Percentiles rank a stretch among this genome's conserved stretches.
phyloP scores from a whole-genome alignment of 30 jellyfish, hydroid and myxozoan genomes.

The Catostylus mosaicus region DNA sequence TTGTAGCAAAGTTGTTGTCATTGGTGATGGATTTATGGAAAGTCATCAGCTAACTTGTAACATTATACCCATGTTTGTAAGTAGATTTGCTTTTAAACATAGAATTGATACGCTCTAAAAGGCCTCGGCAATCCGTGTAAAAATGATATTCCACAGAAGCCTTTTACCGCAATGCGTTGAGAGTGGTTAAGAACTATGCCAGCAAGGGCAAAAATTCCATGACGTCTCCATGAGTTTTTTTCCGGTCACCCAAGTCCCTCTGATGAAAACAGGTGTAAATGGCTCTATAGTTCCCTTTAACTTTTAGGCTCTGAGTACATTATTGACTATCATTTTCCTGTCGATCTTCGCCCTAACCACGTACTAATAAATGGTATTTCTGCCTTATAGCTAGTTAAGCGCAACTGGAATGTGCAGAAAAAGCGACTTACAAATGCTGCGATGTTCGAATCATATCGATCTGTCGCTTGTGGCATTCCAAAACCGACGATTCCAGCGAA shows the following conservation, averaged over 20 bases:
- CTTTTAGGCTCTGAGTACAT: no score
- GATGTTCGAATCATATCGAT: conserved; percentile 76
- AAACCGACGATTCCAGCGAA: conserved; percentile 46
- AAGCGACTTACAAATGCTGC: conserved; percentile 59
- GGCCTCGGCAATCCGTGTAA: background rate
- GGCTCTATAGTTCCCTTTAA: no score
- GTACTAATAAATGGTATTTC: background rate
- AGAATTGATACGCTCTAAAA: background rate
- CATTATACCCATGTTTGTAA: conserved; percentile 67
- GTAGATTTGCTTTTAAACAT: background rate
- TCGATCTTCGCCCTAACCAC: no score
- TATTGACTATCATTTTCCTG: no score
- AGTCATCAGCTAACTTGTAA: conserved; percentile 70
- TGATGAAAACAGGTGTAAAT: no score
- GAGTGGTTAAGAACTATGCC: no score
- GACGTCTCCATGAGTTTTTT: background rate
- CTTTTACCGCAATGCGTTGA: no score
- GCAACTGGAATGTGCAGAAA: conserved; percentile 65
- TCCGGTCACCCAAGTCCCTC: background rate
- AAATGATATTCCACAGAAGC: no score
- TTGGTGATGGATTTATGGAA: conserved; percentile 81
- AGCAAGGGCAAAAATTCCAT: background rate
- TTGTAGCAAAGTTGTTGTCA: conserved; percentile 57
- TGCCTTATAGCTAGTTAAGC: conserved; percentile 40
- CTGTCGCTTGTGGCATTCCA: conserved; percentile 63